Percentiles rank a stretch among this genome's conserved stretches.
Conservation (phyloP, 1,140 invertebrate species). For the Penaeus vannamei region DNA sequence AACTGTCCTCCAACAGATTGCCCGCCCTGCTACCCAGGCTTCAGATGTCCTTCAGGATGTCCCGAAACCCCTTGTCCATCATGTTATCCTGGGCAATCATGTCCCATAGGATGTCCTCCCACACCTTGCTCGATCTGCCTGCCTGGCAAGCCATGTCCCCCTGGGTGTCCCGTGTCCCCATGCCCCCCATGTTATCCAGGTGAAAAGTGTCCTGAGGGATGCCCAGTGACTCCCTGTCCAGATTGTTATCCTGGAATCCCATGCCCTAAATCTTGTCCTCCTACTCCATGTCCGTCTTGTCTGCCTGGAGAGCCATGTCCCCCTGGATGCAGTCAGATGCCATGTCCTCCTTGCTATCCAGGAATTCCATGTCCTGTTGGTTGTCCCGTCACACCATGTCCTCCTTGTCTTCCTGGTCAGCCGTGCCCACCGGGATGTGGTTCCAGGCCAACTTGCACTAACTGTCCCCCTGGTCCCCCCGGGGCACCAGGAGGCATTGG, state of each 20-base stretch:
- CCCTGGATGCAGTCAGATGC: neutral
- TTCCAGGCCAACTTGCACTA: neutral
- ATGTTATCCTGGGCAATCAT: constrained; percentile 22
- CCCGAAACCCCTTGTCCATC: constrained; percentile 20
- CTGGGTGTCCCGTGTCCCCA: neutral
- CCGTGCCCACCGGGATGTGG: constrained; percentile 16
- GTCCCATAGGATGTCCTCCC: constrained; percentile 18
- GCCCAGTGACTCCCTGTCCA: constrained; percentile 13
- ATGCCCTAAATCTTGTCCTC: constrained; percentile 21
- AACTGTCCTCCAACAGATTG: constrained; percentile 1
- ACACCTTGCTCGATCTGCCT: constrained; percentile 32
- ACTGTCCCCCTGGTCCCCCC: no score
- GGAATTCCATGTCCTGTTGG: neutral
- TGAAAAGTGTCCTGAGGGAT: constrained; percentile 17
- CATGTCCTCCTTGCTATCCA: constrained; percentile 47
- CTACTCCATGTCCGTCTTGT: constrained; percentile 38
- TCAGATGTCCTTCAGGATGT: constrained; percentile 24
- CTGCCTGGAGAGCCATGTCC: constrained; percentile 34
- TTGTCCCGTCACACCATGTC: constrained; percentile 32
- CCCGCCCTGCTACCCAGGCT: constrained; percentile 34
- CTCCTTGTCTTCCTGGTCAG: constrained; percentile 21
- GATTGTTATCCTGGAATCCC: constrained; percentile 37
- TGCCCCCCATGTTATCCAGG: constrained; percentile 39
- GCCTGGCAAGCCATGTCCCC: constrained; percentile 30
- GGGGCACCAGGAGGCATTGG: no score